A percentile compares a stretch with the other conserved stretches of the same genome.
Conservation (phyloP, 1,140 invertebrate species). For the Yoshiicerus persimilis region DNA sequence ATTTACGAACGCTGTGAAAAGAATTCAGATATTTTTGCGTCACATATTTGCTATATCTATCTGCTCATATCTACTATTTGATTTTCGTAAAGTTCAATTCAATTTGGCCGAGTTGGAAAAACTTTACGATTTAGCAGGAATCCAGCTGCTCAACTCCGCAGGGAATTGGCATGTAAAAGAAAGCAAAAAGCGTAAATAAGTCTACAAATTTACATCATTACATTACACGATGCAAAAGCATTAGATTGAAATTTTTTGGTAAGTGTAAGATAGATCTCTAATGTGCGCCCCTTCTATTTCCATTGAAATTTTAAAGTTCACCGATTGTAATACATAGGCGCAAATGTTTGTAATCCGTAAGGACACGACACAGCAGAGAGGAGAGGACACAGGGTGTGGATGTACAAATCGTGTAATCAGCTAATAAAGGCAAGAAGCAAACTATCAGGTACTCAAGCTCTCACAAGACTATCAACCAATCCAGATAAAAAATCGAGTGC, state of each 20-base stretch:
- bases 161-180: neutral
- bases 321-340: neutral
- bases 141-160: neutral
- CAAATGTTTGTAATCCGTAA: neutral
- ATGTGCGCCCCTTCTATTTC: neutral
- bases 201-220: neutral
- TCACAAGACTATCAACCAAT: neutral
- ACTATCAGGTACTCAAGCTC: neutral
- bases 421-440: neutral
- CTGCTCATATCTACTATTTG: neutral
- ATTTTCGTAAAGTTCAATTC: neutral
- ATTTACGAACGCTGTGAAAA: neutral
- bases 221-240: neutral
- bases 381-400: neutral
- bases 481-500: neutral
- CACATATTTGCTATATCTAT: neutral
- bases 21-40: no score
- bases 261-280: neutral
- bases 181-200: neutral
- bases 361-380: neutral
- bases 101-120: neutral
- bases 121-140: neutral
- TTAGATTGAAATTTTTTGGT: neutral
- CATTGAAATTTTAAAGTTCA: neutral
- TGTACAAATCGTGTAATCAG: neutral